Evolutionary conservation across 2,113 vertebrate genomes (phyloP), one percentile per base, ranked within the genome.

Genomic region (Brachyistius frenatus): DNA sequence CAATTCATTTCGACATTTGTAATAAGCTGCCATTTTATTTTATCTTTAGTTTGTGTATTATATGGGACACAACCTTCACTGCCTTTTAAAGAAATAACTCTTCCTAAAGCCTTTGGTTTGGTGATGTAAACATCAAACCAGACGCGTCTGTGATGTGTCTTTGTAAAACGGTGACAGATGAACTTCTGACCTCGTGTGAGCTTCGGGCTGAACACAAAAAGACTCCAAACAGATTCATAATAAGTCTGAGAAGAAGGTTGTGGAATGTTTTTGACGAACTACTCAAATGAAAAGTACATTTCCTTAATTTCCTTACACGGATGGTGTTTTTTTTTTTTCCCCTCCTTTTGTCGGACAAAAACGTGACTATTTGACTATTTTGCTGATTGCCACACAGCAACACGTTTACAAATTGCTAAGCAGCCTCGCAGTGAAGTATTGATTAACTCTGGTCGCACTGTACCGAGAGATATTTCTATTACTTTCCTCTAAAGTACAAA

Each of bases 191-290:
- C 62, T 37, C 44, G 23, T 53, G 41, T 23, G 10, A 70, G 46
- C 6, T 49, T 5, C 7, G 8, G 9, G 57, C 31, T 31, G 35
- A 71, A 41, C 30, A 56, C 50, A 31, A 58, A 60, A 13, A 1
- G 30, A 37, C 47, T 41, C 23, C 15, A 14, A 58, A 35, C 60
- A 32, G 11, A 23, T 52, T 73, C 31, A 2, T 82, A 63, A 76
- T 70, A 32, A 67, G 50, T 76, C 55, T 69, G 62, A 46, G 56
- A 16, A 1, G n/a, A 16, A 23, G 30, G 35, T 33, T 69, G 3
- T 61, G 65, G 75, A 73, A 84, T 66, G 55, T 35, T 63, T 68
- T 54, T 2, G 5, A 44, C 63, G 30, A 52, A 33, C 47, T 35
- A 5, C 16, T 35, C 49, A 60, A 60, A 14, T 46, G 5, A 39